A percentile compares a stretch with the other conserved stretches of the same genome.
These are phyloP conservation scores for Hippoglossus hippoglossus DNA, from an alignment of 2,797 vertebrate species.

Conservation along the genomic window DNA sequence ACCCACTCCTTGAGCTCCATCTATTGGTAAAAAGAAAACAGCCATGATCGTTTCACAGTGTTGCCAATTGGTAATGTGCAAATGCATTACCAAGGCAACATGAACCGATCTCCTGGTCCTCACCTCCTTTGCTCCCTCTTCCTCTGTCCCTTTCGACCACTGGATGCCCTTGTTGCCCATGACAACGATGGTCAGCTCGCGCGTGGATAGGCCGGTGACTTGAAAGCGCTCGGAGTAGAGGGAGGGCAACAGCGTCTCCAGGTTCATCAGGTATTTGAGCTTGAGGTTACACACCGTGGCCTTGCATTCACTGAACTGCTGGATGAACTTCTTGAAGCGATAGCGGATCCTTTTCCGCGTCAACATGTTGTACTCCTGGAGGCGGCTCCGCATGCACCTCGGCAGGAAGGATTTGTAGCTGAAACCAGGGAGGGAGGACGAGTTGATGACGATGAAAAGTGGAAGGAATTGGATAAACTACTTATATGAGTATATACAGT, in stretches of 20 bases:
- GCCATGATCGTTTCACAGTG: background rate
- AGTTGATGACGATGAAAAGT: background rate
- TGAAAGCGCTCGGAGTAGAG: conserved; percentile 93
- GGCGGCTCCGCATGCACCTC: conserved; percentile 87
- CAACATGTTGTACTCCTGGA: conserved; percentile 94
- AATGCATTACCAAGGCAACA: conserved; percentile 10
- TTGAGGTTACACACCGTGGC: conserved; percentile 92
- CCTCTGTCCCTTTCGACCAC: conserved; percentile 86
- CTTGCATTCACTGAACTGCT: conserved; percentile 93
- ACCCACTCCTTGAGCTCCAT: conserved; percentile 35
- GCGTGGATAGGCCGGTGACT: conserved; percentile 87
- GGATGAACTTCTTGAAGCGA: conserved; percentile 94
- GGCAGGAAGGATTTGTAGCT: conserved; percentile 98
- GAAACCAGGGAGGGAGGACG: conserved; percentile 4
- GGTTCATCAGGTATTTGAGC: conserved; percentile 96
- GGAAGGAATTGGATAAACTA: background rate
- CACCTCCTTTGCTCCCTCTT: conserved; percentile 86
- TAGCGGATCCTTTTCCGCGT: conserved; percentile 96
- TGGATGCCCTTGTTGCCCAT: conserved; percentile 93
- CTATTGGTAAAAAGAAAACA: conserved; percentile 27
- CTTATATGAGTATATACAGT: too few species aligned
- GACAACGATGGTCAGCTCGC: conserved; percentile 88
- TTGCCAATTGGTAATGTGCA: background rate
- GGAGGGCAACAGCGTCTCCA: conserved; percentile 92
- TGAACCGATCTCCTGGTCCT: conserved; percentile 22